Percentiles rank a stretch among this genome's conserved stretches.
Evolutionary conservation across 2,888 invertebrate species (phyloP).

Genomic region (Linyphia triangularis): DNA sequence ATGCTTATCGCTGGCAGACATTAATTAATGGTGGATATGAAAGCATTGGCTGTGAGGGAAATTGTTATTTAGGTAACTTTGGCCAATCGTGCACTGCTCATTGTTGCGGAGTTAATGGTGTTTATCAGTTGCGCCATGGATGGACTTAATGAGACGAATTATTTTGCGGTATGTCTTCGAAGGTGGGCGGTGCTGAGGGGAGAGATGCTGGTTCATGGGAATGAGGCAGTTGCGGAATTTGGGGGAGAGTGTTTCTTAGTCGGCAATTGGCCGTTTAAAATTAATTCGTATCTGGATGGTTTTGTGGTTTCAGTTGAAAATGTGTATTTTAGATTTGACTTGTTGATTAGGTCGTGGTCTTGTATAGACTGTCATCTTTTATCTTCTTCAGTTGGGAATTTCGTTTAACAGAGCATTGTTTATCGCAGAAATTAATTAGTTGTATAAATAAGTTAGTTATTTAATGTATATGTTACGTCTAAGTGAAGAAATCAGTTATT

Average conservation of each 20-base stretch:
- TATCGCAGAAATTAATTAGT: no score
- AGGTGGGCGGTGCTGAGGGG: neutral
- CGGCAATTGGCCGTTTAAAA: no score
- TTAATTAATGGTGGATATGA: conserved; percentile 23
- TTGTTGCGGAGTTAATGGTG: neutral
- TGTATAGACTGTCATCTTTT: no score
- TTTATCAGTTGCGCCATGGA: neutral
- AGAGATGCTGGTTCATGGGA: neutral
- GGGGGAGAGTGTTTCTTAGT: neutral
- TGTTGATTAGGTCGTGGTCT: no score
- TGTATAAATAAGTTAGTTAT: no score
- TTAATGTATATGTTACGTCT: no score
- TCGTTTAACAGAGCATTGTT: no score
- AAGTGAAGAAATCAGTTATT: no score
- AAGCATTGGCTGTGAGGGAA: neutral
- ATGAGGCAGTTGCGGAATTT: neutral
- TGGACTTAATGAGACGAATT: neutral
- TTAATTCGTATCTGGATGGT: no score
- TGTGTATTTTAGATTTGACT: no score
- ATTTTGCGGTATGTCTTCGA: neutral
- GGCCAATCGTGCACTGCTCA: neutral
- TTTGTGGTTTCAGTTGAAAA: no score
- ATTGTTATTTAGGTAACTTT: neutral
- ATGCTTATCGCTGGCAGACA: neutral
- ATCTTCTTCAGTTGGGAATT: no score